phyloP scores from a whole-genome alignment of 92 coral and sea anemone genomes.

The Epizoanthus illoricatus region DNA sequence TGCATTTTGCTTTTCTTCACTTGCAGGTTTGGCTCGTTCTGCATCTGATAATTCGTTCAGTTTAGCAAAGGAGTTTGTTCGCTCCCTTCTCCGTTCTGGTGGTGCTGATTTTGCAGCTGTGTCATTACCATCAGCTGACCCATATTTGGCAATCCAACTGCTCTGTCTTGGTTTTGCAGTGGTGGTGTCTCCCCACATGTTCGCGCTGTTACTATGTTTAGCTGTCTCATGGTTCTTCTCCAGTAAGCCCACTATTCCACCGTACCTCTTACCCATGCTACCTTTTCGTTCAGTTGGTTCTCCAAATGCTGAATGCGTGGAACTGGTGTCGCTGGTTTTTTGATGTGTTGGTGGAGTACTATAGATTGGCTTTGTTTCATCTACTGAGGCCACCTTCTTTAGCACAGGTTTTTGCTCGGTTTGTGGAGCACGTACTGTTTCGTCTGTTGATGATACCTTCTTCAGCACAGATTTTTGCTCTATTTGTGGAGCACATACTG shows the following conservation, averaged over 20 bases:
- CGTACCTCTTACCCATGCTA: neutral
- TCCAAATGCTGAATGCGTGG: too few species aligned
- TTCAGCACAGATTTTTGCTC: neutral
- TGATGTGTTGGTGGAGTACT: too few species aligned
- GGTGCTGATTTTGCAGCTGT: neutral
- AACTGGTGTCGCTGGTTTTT: too few species aligned
- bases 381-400: neutral
- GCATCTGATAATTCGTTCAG: neutral
- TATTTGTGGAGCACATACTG: neutral
- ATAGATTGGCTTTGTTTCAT: neutral
- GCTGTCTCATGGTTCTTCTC: neutral
- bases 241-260: neutral
- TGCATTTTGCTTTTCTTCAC: neutral
- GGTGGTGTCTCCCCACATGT: neutral
- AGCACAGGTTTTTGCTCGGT: neutral
- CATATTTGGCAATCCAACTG: slow-evolving; percentile 16
- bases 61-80: neutral
- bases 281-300: neutral
- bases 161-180: slow-evolving; percentile 4
- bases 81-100: neutral
- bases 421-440: neutral
- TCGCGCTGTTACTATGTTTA: neutral
- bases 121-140: neutral
- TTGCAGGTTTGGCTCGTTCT: neutral
- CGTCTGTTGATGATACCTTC: neutral